Conservation (phyloP, 2,888 invertebrate genomes). For the Suillia variegata region DNA sequence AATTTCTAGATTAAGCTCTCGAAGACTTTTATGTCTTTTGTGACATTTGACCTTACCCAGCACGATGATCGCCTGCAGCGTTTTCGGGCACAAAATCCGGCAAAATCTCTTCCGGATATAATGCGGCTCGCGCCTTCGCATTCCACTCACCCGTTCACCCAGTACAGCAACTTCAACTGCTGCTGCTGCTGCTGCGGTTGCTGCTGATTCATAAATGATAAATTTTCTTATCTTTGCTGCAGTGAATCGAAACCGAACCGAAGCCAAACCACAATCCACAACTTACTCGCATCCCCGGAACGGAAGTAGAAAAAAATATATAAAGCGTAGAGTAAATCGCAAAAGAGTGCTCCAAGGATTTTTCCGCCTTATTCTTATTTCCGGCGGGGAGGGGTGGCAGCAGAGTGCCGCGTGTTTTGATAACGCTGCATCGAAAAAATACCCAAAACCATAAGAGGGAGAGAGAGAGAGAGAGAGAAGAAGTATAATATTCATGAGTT, state of each 20-base stretch:
- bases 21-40: no score
- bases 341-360: background rate
- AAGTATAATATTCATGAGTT: conserved; percentile 59
- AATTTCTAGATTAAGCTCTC: no score
- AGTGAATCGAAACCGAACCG: background rate
- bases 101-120: background rate
- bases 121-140: background rate
- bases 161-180: no score
- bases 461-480: conserved; percentile 24
- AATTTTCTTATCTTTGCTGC: conserved; percentile 3
- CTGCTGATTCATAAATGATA: conserved; percentile 1
- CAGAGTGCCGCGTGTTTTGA: background rate
- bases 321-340: no score
- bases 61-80: no score
- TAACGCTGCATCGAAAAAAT: background rate
- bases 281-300: background rate
- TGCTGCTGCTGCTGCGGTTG: no score
- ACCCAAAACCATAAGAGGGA: no score
- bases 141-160: no score
- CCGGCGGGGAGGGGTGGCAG: no score
- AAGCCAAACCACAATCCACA: background rate
- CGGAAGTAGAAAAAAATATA: no score
- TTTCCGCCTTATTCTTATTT: background rate
- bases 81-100: background rate
- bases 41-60: no score